phyloP scores from a whole-genome alignment of 2,888 invertebrate species.

The Rotaria sp. region DNA sequence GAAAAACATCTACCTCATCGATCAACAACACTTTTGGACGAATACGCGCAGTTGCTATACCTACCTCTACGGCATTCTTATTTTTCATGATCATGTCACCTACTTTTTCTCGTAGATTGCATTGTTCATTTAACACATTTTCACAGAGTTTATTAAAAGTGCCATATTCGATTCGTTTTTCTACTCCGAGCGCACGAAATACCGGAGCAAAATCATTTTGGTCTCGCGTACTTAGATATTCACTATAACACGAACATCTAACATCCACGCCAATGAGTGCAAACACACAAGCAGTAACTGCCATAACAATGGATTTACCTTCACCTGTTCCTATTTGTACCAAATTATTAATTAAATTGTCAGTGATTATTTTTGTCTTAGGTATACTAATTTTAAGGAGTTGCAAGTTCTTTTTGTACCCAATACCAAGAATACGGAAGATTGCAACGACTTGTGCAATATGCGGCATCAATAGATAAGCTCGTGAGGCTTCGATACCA shows the following conservation, averaged over 20 bases:
- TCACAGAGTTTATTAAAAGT: slow-evolving; percentile 25
- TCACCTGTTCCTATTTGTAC: slow-evolving; percentile 28
- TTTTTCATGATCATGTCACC: neutral
- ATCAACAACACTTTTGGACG: slow-evolving; percentile 19
- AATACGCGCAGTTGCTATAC: neutral
- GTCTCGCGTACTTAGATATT: slow-evolving; percentile 14
- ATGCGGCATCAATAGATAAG: slow-evolving; percentile 24
- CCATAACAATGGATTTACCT: slow-evolving; percentile 19
- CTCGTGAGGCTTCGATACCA: neutral
- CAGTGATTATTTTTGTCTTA: neutral
- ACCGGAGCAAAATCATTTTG: neutral
- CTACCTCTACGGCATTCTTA: neutral
- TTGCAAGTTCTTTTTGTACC: neutral
- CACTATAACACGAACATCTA: slow-evolving; percentile 13
- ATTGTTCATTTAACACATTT: neutral
- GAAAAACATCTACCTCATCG: slow-evolving; percentile 36
- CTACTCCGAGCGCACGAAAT: neutral
- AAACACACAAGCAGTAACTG: neutral
- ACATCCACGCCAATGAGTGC: neutral
- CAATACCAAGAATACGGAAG: slow-evolving; percentile 10
- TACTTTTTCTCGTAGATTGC: neutral
- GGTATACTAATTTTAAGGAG: too few relatives aligned
- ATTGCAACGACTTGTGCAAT: slow-evolving; percentile 1
- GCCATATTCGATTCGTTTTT: slow-evolving; percentile 7
- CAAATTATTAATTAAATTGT: neutral